These are phyloP conservation scores for Trematocara variabile DNA, from an alignment of 2,113 vertebrate genomes.

Conservation along the genomic window DNA sequence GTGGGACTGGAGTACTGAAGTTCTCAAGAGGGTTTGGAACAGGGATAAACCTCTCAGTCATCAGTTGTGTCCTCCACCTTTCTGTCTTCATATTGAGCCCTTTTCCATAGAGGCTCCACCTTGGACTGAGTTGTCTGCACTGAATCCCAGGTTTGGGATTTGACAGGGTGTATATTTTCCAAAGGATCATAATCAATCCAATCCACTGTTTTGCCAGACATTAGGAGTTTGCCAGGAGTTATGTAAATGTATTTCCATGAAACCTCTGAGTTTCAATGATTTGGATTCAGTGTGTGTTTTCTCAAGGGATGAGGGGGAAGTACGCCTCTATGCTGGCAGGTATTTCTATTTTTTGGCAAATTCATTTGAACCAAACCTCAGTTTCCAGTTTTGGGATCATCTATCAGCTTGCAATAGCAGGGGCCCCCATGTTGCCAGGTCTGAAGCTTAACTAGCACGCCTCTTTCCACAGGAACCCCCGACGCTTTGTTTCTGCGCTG, in stretches of 20 bases:
- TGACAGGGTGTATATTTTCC: neutral
- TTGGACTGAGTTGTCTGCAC: neutral
- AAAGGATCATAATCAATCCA: conserved; percentile 8
- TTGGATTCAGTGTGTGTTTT: neutral
- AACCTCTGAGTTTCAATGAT: neutral
- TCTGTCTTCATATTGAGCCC: neutral
- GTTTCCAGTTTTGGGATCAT: neutral
- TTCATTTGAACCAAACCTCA: neutral
- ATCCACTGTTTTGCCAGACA: conserved; percentile 19
- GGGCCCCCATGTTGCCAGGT: neutral
- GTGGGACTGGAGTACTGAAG: neutral
- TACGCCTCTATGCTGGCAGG: neutral
- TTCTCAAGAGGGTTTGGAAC: neutral
- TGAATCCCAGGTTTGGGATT: neutral
- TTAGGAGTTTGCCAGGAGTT: conserved; percentile 3
- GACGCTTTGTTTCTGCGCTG: neutral
- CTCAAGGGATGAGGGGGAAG: neutral
- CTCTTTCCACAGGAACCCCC: conserved; percentile 16
- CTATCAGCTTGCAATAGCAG: neutral
- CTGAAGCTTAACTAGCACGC: neutral
- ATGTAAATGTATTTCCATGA: conserved; percentile 27
- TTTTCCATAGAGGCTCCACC: neutral
- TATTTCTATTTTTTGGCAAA: neutral
- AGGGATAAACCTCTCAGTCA: neutral
- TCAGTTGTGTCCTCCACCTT: neutral